These are phyloP conservation scores for Lutraria lutraria DNA, from an alignment of 2,888 invertebrate species.

Conservation along the genomic window DNA sequence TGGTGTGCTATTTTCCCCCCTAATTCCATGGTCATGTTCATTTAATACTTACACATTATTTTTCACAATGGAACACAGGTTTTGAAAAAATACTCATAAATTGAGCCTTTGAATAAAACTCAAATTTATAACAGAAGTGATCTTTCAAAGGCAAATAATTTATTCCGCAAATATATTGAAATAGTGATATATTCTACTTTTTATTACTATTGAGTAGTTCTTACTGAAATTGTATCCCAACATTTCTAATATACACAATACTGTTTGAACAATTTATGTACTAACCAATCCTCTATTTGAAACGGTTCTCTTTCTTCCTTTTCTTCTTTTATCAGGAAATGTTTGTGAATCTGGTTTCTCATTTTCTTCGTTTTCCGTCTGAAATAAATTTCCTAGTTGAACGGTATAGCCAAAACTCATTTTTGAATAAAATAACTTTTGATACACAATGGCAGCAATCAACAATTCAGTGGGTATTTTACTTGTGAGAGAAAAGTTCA, in stretches of 20 bases:
- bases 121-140: too few relatives aligned
- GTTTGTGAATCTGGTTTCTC: neutral
- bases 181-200: too few relatives aligned
- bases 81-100: neutral
- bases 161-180: too few relatives aligned
- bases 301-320: slow-evolving; percentile 77
- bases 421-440: too few relatives aligned
- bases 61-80: neutral
- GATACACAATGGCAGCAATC: neutral
- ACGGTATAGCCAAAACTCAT: neutral
- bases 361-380: neutral
- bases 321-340: slow-evolving; percentile 47
- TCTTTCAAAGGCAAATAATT: too few relatives aligned
- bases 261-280: neutral
- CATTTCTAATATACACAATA: neutral
- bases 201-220: too few relatives aligned
- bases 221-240: neutral
- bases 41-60: neutral
- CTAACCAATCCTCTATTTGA: slow-evolving; percentile 78
- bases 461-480: neutral
- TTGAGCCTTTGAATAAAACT: neutral
- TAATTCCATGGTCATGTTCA: neutral
- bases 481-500: neutral
- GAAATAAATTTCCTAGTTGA: neutral
- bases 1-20: neutral